Percentiles rank a stretch among this genome's conserved stretches.
phyloP scores from a whole-genome alignment of 1,140 invertebrate genomes.

The Adoxophyes honmai region DNA sequence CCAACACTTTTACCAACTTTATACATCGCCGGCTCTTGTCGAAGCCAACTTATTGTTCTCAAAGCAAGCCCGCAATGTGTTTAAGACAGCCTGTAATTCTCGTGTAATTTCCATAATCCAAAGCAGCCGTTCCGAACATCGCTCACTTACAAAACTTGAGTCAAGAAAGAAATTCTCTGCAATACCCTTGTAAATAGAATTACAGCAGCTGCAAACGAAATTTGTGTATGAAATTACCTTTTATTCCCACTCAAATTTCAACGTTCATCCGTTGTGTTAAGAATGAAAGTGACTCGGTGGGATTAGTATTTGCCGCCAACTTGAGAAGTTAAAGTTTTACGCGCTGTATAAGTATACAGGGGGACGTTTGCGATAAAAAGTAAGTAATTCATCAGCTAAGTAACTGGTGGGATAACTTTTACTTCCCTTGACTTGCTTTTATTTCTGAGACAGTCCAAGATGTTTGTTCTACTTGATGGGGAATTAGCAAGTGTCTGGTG shows the following conservation, averaged over 20 bases:
- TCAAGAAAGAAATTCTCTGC: conserved; percentile 9
- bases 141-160: conserved; percentile 7
- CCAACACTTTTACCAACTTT: no score
- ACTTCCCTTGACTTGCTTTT: conserved; percentile 4
- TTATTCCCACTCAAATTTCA: neutral
- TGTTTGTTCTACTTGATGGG: no score
- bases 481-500: no score
- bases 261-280: neutral
- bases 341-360: conserved; percentile 8
- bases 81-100: neutral
- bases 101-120: conserved; percentile 9
- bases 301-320: neutral
- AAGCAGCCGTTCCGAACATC: conserved; percentile 4
- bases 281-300: neutral
- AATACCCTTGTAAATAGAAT: conserved; percentile 17
- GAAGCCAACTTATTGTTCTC: no score
- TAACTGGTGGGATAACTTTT: neutral
- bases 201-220: conserved; percentile 18
- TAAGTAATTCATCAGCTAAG: conserved; percentile 12
- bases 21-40: no score
- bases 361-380: conserved; percentile 8
- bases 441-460: neutral
- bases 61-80: neutral
- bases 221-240: conserved; percentile 5
- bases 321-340: conserved; percentile 16